Evolutionary conservation across 2,113 vertebrate genomes (phyloP).

Genomic region (Enhydra lutris): DNA sequence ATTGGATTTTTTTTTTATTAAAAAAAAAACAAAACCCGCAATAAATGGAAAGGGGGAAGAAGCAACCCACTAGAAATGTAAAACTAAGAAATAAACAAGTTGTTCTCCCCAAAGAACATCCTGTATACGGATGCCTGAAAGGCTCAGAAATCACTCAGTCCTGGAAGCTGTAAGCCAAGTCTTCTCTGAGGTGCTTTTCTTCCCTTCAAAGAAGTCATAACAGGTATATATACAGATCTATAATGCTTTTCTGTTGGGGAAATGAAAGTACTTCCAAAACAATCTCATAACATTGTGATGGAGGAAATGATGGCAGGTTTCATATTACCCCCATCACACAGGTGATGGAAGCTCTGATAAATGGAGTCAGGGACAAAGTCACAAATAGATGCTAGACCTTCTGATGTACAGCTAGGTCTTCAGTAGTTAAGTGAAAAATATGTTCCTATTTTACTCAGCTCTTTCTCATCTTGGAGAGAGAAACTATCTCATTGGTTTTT

Average conservation of each 20-base stretch:
- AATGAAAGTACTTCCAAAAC: constrained; percentile 71
- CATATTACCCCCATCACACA: constrained; percentile 61
- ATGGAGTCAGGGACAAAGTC: constrained; percentile 62
- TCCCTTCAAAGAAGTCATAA: constrained; percentile 63
- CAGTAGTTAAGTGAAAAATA: constrained; percentile 68
- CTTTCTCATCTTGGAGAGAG: constrained; percentile 43
- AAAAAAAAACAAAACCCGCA: not conserved
- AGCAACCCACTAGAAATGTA: constrained; percentile 3
- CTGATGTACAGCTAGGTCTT: constrained; percentile 58
- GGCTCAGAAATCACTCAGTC: constrained; percentile 54
- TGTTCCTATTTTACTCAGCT: constrained; percentile 5
- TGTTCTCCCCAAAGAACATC: constrained; percentile 48
- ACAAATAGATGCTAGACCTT: constrained; percentile 53
- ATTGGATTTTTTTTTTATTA: not conserved
- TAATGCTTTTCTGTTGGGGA: constrained; percentile 69
- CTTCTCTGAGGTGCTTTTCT: constrained; percentile 67
- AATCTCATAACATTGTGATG: constrained; percentile 70
- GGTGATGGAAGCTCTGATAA: constrained; percentile 63
- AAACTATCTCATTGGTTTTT: constrained; percentile 26
- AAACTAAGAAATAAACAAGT: constrained; percentile 32
- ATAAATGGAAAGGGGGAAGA: constrained; percentile 14
- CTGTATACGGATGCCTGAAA: not conserved
- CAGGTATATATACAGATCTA: constrained; percentile 65
- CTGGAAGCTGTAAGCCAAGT: constrained; percentile 45
- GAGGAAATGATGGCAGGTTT: constrained; percentile 69